A percentile compares a stretch with the other conserved stretches of the same genome.
These are phyloP conservation scores for Drosophila buzzatii DNA, from an alignment of 2,888 invertebrate species.

Conservation along the genomic window DNA sequence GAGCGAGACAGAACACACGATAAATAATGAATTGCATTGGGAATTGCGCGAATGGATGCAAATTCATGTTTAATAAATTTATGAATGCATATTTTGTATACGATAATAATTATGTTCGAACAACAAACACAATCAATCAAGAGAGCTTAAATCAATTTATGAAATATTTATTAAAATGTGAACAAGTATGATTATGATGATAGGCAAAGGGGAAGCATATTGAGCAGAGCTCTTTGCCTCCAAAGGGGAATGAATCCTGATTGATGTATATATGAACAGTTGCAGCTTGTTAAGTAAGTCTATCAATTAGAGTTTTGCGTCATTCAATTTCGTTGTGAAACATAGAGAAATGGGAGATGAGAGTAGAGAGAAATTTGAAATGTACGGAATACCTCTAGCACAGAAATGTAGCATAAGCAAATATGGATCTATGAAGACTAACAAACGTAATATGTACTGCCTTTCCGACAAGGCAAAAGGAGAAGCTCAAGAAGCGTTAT, in stretches of 20 bases:
- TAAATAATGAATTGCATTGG: constrained; percentile 39
- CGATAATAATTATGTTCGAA: constrained; percentile 2
- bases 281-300: not conserved
- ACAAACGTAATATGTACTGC: too few species aligned
- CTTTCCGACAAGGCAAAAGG: too few species aligned
- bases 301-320: not conserved
- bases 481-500: rapidly evolving
- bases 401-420: not conserved
- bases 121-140: constrained; percentile 14
- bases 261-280: not conserved
- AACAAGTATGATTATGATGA: not conserved
- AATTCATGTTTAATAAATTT: constrained; percentile 14
- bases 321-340: not conserved
- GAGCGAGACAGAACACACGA: constrained; percentile 8
- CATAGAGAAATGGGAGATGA: not conserved
- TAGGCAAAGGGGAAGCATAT: not conserved
- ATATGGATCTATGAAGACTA: not conserved
- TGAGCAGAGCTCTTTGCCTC: not conserved
- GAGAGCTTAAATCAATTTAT: constrained; percentile 3
- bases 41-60: constrained; percentile 10
- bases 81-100: constrained; percentile 11
- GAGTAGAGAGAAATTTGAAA: too few species aligned
- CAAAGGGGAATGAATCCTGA: not conserved
- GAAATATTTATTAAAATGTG: not conserved
- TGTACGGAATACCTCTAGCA: too few species aligned